These are phyloP conservation scores for Chaetodon auriga DNA, from an alignment of 2,113 vertebrate genomes.

Conservation along the genomic window DNA sequence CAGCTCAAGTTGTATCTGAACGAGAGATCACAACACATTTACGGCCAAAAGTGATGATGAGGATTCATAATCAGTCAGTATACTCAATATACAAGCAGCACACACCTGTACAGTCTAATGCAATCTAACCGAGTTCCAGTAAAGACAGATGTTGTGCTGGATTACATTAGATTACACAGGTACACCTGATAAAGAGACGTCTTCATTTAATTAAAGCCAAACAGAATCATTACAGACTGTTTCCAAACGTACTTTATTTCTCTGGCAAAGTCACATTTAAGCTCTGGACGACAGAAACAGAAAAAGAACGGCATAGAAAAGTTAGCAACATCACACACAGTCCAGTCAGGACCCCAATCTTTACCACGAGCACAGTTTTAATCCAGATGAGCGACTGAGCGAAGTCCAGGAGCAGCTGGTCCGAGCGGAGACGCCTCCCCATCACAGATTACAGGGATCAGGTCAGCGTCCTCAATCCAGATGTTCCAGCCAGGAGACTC, in stretches of 20 bases:
- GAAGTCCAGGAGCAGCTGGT: constrained; percentile 22
- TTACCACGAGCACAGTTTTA: neutral
- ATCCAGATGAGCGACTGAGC: constrained; percentile 6
- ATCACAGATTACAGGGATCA: constrained; percentile 56
- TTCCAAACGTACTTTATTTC: constrained; percentile 55
- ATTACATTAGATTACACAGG: neutral
- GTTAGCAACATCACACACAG: neutral
- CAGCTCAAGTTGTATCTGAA: neutral
- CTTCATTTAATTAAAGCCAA: constrained; percentile 1
- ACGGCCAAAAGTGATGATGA: neutral
- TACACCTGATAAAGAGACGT: neutral
- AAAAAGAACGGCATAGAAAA: neutral
- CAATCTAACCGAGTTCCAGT: neutral
- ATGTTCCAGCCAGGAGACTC: constrained; percentile 39
- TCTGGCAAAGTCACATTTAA: constrained; percentile 11
- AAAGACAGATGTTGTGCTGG: neutral
- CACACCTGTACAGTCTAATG: neutral
- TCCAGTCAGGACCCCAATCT: neutral
- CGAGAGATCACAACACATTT: neutral
- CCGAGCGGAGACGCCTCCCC: constrained; percentile 25
- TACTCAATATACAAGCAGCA: neutral
- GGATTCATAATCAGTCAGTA: neutral
- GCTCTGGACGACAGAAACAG: neutral
- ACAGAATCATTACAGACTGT: neutral
- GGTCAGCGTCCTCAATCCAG: constrained; percentile 58